Evolutionary conservation across 2,888 invertebrate genomes (phyloP).

Genomic region (Allygus modestus): DNA sequence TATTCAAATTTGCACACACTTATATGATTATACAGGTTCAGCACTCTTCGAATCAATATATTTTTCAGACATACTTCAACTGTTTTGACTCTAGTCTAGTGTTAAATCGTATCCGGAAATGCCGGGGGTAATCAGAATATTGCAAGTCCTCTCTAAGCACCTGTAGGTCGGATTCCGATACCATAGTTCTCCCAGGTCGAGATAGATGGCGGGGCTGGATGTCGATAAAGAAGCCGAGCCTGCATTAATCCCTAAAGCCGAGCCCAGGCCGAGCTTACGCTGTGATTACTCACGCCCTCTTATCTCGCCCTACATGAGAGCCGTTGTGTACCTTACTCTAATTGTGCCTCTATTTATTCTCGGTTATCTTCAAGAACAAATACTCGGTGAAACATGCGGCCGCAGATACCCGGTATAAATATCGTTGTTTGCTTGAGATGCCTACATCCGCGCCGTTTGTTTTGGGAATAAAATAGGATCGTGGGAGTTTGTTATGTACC

Average conservation of each 20-base stretch:
- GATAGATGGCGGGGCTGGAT: not conserved
- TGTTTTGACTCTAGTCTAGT: no score
- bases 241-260: constrained; percentile 28
- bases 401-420: constrained; percentile 17
- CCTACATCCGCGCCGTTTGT: not conserved
- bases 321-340: constrained; percentile 49
- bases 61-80: no score
- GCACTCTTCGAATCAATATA: no score
- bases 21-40: no score
- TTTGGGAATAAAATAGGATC: no score
- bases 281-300: constrained; percentile 39
- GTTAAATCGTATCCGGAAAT: no score
- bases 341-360: constrained; percentile 53
- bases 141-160: not conserved
- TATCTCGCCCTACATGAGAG: constrained; percentile 44
- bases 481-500: no score
- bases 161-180: not conserved
- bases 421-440: constrained; percentile 20
- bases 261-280: constrained; percentile 30
- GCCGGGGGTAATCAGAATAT: not conserved
- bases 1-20: no score
- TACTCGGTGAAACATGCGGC: constrained; percentile 36
- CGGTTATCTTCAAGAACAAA: constrained; percentile 56
- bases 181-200: not conserved
- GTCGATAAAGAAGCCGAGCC: constrained; percentile 53